Base-by-base conservation (phyloP, 2,888 invertebrate genomes). In the Tromatobia lineatoria region DNA sequence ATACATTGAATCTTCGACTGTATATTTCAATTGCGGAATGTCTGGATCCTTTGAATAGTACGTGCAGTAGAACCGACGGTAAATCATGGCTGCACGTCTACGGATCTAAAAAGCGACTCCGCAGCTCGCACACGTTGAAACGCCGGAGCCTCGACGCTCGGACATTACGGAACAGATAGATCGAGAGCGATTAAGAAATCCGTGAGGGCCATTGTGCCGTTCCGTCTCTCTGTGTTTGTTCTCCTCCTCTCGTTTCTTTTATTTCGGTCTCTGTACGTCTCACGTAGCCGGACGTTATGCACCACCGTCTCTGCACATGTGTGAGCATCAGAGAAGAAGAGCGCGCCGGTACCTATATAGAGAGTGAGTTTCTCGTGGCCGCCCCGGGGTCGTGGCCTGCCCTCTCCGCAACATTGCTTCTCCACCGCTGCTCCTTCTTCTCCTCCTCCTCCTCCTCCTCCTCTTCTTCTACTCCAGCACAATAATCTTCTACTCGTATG, bases 101-200 rank as follows among this genome's bases (percentile, higher is more conserved):
- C 59, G 18, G 34, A 61, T 61, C 59, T 34, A 34, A 61, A 34
- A 61, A 29, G 34, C 34, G 59, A n/a, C 59, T 61, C 59, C n/a
- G 20, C 23, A 59, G 59, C 29, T 59, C 59, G 59, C 29, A 29
- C 59, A 61, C 57, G 25, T 13, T 7, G 50, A 38, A 57, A 29
- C 50, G 77, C 81, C 75, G 80, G 82, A 23, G 82, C 88, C 86
- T n/a, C 85, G 83, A 82, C 76, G 82, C 71, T 78, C 88, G 81
- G 89, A 88, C 88, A 89, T 89, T 89, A 88, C 88, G 87, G 89
- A 89, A 88, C 90, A 87, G 92, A 92, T 90, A 91, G 92, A 92
- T 92, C 90, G 91, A 90, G 91, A 92, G 89, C 92, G 93, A 93
- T 93, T 93, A 92, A 92, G 92, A 93, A 93, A 92, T 92, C 91